Evolutionary conservation across 2,888 invertebrate genomes (phyloP), one percentile per base, ranked within the genome.

Genomic region (Germaria angustata): DNA sequence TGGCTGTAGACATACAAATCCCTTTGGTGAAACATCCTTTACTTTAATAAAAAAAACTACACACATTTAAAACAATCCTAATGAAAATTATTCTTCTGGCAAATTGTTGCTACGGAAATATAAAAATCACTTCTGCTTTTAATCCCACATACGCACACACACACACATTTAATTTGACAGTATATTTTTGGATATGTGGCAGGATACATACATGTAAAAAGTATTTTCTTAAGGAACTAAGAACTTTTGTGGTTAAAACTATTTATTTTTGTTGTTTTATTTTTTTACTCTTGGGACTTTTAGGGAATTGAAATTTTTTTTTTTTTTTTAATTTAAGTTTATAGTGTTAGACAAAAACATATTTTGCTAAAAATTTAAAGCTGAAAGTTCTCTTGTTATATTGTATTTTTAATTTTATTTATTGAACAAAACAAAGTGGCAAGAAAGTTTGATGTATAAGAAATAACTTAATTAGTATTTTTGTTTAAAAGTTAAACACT

Each of bases 51-150:
- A 24, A 46, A n/a, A 57, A 36, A 15, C n/a, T 17, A 15, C 34
- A 46, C 34, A 53, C 68, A 81, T 77, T 81, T 53, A 76, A 72
- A 72, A 61, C 69, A 66, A 77, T 68, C 36, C 57, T 65, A 76
- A 80, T 66, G 65, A 72, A 72, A 71, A 77, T 63, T 32, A 72
- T 61, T 68, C 46, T 81, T 46, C 28, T 66, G 57, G 65, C 53
- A 81, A 39, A 59, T 80, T 28, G 55, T 49, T 46, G 39, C 9
- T 61, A 69, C 8, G 53, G 8, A 32, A 22, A 41, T 59, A 59
- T 4, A 39, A 51, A 24, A 53, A 66, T 66, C 66, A 68, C 71
- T 66, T 77, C 59, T 59, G 8, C 41, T 76, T 57, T 66, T 7
- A 66, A 8, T 24, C 2, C 2, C 2, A 20, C 0, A 13, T 34